Conservation (phyloP, 2,797 vertebrate genomes). For the Garrulus glandarius region DNA sequence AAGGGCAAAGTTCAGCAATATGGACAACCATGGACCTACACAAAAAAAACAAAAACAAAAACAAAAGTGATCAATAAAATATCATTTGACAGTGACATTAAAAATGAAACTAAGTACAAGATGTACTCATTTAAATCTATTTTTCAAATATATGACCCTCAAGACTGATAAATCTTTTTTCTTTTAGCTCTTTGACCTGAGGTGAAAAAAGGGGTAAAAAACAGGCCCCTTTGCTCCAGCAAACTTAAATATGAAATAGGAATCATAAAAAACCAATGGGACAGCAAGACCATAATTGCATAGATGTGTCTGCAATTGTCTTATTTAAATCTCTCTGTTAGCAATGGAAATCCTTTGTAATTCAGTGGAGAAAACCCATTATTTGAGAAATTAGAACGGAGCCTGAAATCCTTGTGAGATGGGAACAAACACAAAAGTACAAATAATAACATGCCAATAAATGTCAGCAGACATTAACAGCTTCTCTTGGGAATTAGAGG, state of each 20-base stretch:
- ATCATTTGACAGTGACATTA: not conserved
- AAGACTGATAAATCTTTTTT: not conserved
- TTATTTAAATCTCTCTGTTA: not conserved
- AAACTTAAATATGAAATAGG: not conserved
- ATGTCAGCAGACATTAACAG: not conserved
- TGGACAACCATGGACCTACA: not conserved
- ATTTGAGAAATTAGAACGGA: not conserved
- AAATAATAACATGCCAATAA: not conserved
- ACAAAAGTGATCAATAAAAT: accelerated
- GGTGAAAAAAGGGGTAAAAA: not conserved
- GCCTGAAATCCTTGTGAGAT: not conserved
- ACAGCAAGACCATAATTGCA: not conserved
- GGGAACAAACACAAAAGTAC: not conserved
- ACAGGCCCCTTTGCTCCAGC: not conserved
- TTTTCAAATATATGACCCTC: not conserved
- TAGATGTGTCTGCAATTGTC: not conserved
- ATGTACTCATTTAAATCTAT: not conserved
- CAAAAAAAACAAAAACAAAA: not conserved
- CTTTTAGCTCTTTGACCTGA: not conserved
- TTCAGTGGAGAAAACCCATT: not conserved
- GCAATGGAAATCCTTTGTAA: not conserved
- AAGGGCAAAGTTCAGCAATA: not conserved
- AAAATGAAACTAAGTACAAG: not conserved
- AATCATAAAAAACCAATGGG: not conserved
- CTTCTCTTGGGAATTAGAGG: not conserved